Evolutionary conservation across 92 coral and sea anemone genomes (phyloP), one percentile per base, ranked within the genome.

Genomic region (Hydrozoanthus gracilis): DNA sequence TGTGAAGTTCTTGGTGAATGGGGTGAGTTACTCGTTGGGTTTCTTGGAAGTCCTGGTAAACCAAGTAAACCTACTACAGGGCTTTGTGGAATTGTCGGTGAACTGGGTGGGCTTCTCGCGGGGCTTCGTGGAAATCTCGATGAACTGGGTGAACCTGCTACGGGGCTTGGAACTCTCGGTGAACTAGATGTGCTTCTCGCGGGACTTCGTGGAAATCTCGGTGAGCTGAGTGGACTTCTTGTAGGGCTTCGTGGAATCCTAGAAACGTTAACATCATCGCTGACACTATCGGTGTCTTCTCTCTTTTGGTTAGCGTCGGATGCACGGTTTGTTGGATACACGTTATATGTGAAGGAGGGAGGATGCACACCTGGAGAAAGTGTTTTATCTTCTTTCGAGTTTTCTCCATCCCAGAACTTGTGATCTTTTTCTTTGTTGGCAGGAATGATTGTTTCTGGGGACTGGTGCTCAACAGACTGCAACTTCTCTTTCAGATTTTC

Each of bases 401-500:
- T 17, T 80, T 80, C 58, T 7, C 50, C 14, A 16, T 51, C 16
- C 48, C 48, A 8, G 47, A 6, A 68, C n/a, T 8, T 35, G 27
- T 68, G 3, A 20, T 66, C 85, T 15, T 47, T 48, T 67, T 20
- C 60, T 10, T 15, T 4, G 4, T 18, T 44, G 73, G 17, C 3
- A 77, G 47, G 49, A 9, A 9, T 3, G 56, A 14, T 39, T 15
- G 6, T 62, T 7, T 65, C 17, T 9, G 13, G 47, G 48, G 73
- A 50, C 39, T 44, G 44, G 83, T 60, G 48, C 2, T 60, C 44
- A 44, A 52, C 6, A 78, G 83, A 78, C 71, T 58, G 83, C 47
- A 78, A 44, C 51, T 78, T 78, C 3, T 44, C 71, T 58, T 58
- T 78, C 1, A 78, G 83, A 48, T 5, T 14, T 60, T 78, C 71